Conservation (phyloP, 23 tunicate species). For the Trididemnum nubilum region DNA sequence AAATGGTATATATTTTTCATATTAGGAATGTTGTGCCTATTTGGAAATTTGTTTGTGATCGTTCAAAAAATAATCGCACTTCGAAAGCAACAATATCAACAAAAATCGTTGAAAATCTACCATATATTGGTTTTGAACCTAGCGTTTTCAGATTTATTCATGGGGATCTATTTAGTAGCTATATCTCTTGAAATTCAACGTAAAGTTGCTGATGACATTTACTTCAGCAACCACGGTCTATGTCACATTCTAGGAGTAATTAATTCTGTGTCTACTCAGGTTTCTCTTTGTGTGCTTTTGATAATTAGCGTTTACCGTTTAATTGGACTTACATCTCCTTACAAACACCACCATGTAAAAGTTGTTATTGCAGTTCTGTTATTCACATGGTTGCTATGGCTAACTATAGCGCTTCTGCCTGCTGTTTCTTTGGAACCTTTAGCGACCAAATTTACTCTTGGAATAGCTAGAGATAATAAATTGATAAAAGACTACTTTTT, state of each 20-base stretch:
- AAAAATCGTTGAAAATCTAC: not conserved
- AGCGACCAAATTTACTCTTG: not conserved
- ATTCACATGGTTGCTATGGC: not conserved
- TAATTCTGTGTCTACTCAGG: not conserved
- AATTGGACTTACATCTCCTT: not conserved
- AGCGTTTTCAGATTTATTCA: not conserved
- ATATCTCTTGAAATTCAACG: not conserved
- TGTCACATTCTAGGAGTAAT: not conserved
- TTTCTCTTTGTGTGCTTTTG: not conserved
- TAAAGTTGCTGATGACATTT: not conserved
- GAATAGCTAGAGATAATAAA: not conserved
- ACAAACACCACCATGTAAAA: not conserved
- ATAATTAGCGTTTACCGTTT: not conserved
- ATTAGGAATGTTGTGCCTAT: not conserved
- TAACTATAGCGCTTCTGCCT: not conserved
- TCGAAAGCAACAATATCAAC: not conserved
- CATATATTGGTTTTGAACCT: not conserved
- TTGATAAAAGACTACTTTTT: not conserved
- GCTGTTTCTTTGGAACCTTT: not conserved
- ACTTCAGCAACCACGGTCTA: not conserved
- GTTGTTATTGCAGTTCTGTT: not conserved
- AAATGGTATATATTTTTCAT: no score
- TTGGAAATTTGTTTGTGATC: not conserved
- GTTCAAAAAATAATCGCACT: not conserved
- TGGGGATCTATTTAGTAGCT: not conserved